Conservation (phyloP, 2,797 vertebrate species). For the Salmo trutta region DNA sequence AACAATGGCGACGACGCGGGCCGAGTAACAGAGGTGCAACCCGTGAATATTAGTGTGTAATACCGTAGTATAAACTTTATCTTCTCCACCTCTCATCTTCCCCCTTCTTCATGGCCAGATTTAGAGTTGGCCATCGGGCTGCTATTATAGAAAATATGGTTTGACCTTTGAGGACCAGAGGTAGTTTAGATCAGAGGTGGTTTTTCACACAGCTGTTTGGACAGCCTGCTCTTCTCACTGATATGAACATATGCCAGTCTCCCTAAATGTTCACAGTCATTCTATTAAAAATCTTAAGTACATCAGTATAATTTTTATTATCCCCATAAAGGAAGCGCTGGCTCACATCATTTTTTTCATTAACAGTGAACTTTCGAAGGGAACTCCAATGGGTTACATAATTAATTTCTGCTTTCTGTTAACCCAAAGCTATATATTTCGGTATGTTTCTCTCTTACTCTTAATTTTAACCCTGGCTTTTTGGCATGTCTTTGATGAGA, state of each 20-base stretch:
- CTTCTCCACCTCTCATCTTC: slow-evolving; percentile 41
- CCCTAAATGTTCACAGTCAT: slow-evolving; percentile 87
- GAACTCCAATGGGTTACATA: slow-evolving; percentile 81
- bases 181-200: slow-evolving; percentile 51
- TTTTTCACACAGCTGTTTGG: slow-evolving; percentile 60
- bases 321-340: slow-evolving; percentile 85
- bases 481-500: not conserved
- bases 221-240: slow-evolving; percentile 54
- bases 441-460: slow-evolving; percentile 30
- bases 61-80: slow-evolving; percentile 37
- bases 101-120: slow-evolving; percentile 59
- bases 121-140: slow-evolving; percentile 68
- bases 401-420: slow-evolving; percentile 85
- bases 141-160: slow-evolving; percentile 77
- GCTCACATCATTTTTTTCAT: slow-evolving; percentile 85
- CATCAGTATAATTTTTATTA: slow-evolving; percentile 90
- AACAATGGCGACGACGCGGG: too few species aligned
- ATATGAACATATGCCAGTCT: slow-evolving; percentile 88
- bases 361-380: slow-evolving; percentile 87
- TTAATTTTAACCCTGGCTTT: slow-evolving; percentile 30
- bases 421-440: slow-evolving; percentile 52
- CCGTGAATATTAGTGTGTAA: not conserved
- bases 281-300: slow-evolving; percentile 94
- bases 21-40: too few species aligned
- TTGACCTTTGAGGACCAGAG: slow-evolving; percentile 72